Evolutionary conservation across 2,113 vertebrate species (phyloP).

Genomic region (Oncorhynchus gorbuscha): DNA sequence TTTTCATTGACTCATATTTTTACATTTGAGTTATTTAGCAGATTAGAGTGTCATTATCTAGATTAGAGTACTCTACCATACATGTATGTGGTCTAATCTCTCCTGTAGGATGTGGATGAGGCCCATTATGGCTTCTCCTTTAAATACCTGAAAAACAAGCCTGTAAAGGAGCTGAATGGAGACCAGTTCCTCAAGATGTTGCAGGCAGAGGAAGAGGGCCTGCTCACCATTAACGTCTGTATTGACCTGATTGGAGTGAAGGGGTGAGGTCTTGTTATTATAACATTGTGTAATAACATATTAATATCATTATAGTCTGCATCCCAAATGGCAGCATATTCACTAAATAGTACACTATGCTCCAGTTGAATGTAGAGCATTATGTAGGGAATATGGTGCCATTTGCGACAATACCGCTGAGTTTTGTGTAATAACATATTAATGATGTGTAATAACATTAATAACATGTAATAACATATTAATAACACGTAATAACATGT

Average conservation of each 20-base stretch:
- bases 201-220: conserved; percentile 88
- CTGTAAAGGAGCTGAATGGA: conserved; percentile 93
- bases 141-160: conserved; percentile 97
- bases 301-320: no score
- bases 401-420: neutral
- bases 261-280: conserved; percentile 72
- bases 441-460: no score
- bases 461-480: no score
- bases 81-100: neutral
- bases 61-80: no score
- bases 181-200: conserved; percentile 98
- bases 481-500: no score
- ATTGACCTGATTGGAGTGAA: conserved; percentile 96
- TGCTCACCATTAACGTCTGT: conserved; percentile 90
- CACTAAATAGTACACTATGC: no score
- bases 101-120: conserved; percentile 88
- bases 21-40: no score
- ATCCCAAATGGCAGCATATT: no score
- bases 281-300: neutral
- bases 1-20: no score
- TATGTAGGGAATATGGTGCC: neutral
- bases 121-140: conserved; percentile 95
- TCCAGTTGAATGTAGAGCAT: no score
- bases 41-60: no score
- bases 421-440: no score